Evolutionary conservation across 1,140 invertebrate genomes (phyloP), one percentile per base, ranked within the genome.

Genomic region (Ectropis grisescens): DNA sequence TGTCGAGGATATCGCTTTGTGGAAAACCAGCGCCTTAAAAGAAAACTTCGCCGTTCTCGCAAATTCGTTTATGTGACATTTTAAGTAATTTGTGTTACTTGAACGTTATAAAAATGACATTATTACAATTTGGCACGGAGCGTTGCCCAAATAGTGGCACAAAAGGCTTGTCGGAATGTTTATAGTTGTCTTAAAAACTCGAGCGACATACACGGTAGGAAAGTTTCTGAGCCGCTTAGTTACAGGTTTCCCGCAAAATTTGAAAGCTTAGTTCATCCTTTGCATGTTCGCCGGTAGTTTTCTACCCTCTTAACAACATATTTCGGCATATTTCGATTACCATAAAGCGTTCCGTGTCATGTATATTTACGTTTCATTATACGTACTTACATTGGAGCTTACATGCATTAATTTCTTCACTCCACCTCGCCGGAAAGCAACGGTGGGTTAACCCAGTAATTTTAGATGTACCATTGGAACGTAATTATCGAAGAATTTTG

Each of bases 251-350:
- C 59, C 55, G 47, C 68, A 72, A 75, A 76, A 80, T 76, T 74
- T 76, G 62, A 68, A 80, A 65, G 60, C 56, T 72, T 36, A 56
- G 62, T 55, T 65, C 65, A 76, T 78, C 65, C 55, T 57, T 78
- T 58, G 76, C 76, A 79, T 81, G 76, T 72, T 64, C 35, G 36
- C 37, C 31, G 69, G 76, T 67, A 78, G 69, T 81, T 78, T 80
- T 65, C 58, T 57, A 60, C 59, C 51, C 65, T 78, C 58, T 68
- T 75, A 78, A 75, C 71, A 80, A 72, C 72, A 70, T 76, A 76
- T 81, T 81, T 76, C 67, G 71, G 66, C 66, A 81, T 72, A 76
- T 81, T 81, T 81, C 76, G 76, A 78, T 81, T 81, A 81, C 71
- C 71, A 81, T 81, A 78, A 81, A 81, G 65, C 72, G 69, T 58